phyloP scores from a whole-genome alignment of 2,113 vertebrate genomes.

The Syngnathus scovelli region DNA sequence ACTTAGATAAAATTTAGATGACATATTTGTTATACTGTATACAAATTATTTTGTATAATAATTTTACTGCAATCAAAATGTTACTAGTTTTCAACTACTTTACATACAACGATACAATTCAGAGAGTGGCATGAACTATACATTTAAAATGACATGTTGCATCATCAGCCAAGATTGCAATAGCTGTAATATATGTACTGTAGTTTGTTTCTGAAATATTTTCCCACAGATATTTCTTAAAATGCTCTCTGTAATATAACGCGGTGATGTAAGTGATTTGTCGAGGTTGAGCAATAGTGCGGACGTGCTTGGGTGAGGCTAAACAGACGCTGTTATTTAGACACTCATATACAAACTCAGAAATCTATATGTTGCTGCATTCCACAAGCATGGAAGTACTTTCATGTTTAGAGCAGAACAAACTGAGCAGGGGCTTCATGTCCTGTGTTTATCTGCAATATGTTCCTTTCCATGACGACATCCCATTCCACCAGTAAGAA shows the following conservation, averaged over 20 bases:
- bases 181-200: constrained; percentile 5
- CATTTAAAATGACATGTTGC: constrained; percentile 6
- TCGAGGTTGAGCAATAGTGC: constrained; percentile 18
- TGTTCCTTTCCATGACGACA: constrained; percentile 52
- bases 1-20: too few species aligned
- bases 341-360: constrained; percentile 37
- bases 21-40: too few species aligned
- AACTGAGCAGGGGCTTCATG: constrained; percentile 51
- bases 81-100: constrained; percentile 17
- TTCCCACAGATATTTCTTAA: not conserved
- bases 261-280: constrained; percentile 3
- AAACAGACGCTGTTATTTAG: constrained; percentile 41
- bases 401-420: constrained; percentile 61
- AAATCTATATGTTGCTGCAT: constrained; percentile 32
- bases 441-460: constrained; percentile 62
- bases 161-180: constrained; percentile 11
- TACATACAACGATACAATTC: constrained; percentile 12
- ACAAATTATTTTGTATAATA: not conserved
- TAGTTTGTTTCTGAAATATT: not conserved
- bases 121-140: constrained; percentile 16
- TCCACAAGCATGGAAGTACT: constrained; percentile 54
- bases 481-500: constrained; percentile 34
- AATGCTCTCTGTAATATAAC: constrained; percentile 10
- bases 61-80: not conserved
- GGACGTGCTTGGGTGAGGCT: constrained; percentile 28